Evolutionary conservation across 2,797 vertebrate species (phyloP), one percentile per base, ranked within the genome.

Genomic region (Echiichthys vipera): DNA sequence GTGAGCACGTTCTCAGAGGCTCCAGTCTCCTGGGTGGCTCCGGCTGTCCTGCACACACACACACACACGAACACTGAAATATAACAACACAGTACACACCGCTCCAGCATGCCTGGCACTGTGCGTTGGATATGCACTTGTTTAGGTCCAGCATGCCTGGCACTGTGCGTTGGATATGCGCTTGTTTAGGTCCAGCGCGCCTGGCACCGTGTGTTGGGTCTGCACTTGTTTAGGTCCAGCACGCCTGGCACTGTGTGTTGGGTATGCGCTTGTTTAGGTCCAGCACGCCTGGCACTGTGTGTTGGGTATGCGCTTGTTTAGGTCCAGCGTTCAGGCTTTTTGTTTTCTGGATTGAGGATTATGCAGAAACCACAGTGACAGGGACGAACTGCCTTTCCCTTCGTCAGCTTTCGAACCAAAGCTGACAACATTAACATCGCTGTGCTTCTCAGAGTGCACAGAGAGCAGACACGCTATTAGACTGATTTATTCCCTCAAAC

Each of bases 1-100:
- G 91, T 29, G 86, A 85, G 86, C 97, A 95, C 0, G 97, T 98
- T 90, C 93, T 96, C 71, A 98, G 95, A 83, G 97, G 97, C 69
- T 93, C 90, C 43, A 97, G 78, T 91, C 95, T 95, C 87, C 92
- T 94, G 78, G 5, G 73, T 46, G 81, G 86, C 63, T 91, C 90
- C 58, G 80, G 81, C 10, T 77, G 85, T 76, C 90, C 96, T 96
- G 65, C 65, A 92, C 78, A 85, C 61, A 29, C 34, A 37, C 20
- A 77, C 73, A 53, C 20, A 81, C 27, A 65, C 56, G 15, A 59
- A 22, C 20, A 34, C 22, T 24, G 12, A 24, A 58, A 54, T 27
- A 32, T 14, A 42, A 45, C 13, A 39, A 4, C n/a, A 53, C 15
- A 15, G 17, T 22, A 18, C 17, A 18, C 15, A 64, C 15, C 22